phyloP scores from a whole-genome alignment of 1,140 invertebrate species.

The Varroa destructor region DNA sequence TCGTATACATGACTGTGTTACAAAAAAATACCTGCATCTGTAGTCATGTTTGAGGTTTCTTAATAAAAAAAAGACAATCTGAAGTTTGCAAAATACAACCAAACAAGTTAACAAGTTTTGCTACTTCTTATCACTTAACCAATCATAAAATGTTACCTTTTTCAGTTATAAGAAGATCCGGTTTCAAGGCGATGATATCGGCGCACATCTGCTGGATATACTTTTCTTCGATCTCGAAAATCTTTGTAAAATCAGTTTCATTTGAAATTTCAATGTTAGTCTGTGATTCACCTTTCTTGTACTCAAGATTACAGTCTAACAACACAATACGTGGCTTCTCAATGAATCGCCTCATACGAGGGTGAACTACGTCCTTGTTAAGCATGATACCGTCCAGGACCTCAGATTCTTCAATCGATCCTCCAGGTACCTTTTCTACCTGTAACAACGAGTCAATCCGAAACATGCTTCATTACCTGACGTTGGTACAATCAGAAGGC shows the following conservation, averaged over 20 bases:
- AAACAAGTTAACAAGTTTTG: background rate
- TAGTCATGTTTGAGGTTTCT: too few relatives aligned
- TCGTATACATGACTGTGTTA: too few relatives aligned
- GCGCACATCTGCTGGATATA: conserved; percentile 80
- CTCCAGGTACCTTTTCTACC: conserved; percentile 63
- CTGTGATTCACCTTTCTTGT: conserved; percentile 96
- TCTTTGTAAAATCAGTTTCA: conserved; percentile 84
- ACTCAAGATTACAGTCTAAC: conserved; percentile 89
- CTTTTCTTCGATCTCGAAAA: conserved; percentile 88
- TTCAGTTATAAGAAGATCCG: conserved; percentile 92
- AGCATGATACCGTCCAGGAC: conserved; percentile 94
- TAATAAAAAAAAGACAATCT: background rate
- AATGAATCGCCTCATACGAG: conserved; percentile 86
- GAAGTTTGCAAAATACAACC: background rate
- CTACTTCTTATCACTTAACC: background rate
- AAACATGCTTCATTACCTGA: conserved; percentile 21
- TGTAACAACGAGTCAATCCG: conserved; percentile 32
- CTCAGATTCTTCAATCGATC: conserved; percentile 78
- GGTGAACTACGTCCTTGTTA: conserved; percentile 96
- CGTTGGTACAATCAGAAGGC: too few relatives aligned
- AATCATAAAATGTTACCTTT: conserved; percentile 52
- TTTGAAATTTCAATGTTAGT: conserved; percentile 93
- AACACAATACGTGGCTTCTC: conserved; percentile 90
- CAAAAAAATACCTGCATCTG: too few relatives aligned
- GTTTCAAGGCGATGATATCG: conserved; percentile 85